Evolutionary conservation across 2,888 invertebrate genomes (phyloP), one percentile per base, ranked within the genome.

Genomic region (Synergus laeviventris): DNA sequence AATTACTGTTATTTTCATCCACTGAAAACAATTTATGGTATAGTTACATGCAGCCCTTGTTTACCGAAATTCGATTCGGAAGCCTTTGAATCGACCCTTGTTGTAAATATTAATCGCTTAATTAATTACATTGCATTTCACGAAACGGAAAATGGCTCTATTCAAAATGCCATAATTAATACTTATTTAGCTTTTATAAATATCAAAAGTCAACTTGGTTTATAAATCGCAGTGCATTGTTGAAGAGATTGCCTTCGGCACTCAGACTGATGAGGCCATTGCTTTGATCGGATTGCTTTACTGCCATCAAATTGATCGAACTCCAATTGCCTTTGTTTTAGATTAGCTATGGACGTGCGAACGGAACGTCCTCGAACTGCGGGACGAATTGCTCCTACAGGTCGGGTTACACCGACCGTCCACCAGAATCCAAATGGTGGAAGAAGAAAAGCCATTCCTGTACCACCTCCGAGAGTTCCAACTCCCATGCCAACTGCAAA

Each of bases 401-500:
- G 89, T 79, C 88, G 90, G 79, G 85, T 88, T 73, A 89, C 89
- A 56, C 88, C 90, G 75, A 88, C 86, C 73, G 86, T 89, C 74
- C 88, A 90, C 83, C 88, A 89, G 81, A 86, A 86, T 54, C 84
- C 83, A 79, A 85, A 85, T 78, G 88, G 86, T 79, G 86, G 87
- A 38, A 86, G 89, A 79, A 87, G 90, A 75, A 90, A 90, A 86
- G 90, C 93, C 18, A 92, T 93, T 84, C 93, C 93, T 1, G 93
- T 93, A 39, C 91, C 92, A 77, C 93, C 93, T 49, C 93, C 93
- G 49, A 89, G 93, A 78, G 92, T 93, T 60, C 93, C 93, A 49
- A 93, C 93, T 62, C 93, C 93, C 2, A 93, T 93, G 92, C 93
- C 93, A 14, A 86, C 89, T 39, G 88, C 90, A 60, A 92, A 92